Evolutionary conservation across 2,888 invertebrate species (phyloP).

Genomic region (Carterocephalus palaemon): DNA sequence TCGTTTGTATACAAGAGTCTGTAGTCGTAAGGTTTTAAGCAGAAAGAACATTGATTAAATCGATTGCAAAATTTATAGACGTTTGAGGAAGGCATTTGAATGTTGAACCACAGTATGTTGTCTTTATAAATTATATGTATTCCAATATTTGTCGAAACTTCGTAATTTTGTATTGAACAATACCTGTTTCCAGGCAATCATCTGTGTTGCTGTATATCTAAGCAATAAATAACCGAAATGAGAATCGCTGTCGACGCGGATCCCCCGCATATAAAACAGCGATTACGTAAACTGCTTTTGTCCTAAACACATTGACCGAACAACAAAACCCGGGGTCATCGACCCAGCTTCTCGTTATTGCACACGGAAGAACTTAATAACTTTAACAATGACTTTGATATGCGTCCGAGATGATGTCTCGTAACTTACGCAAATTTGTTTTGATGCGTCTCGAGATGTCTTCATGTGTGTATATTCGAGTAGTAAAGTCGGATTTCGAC

Average conservation of each 20-base stretch:
- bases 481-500: slow-evolving; percentile 15
- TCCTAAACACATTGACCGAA: slow-evolving; percentile 31
- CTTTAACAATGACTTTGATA: slow-evolving; percentile 33
- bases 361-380: slow-evolving; percentile 32
- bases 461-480: slow-evolving; percentile 27
- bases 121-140: too few relatives aligned
- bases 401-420: slow-evolving; percentile 30
- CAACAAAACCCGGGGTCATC: slow-evolving; percentile 26
- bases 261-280: slow-evolving; percentile 5
- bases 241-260: background rate
- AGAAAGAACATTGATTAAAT: too few relatives aligned
- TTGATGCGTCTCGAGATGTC: slow-evolving; percentile 29
- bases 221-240: too few relatives aligned
- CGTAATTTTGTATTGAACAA: too few relatives aligned
- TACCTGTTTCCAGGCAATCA: too few relatives aligned
- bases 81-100: too few relatives aligned
- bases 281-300: slow-evolving; percentile 29
- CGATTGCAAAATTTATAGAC: too few relatives aligned
- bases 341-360: slow-evolving; percentile 27
- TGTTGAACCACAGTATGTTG: too few relatives aligned
- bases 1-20: too few relatives aligned
- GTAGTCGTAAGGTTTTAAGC: too few relatives aligned
- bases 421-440: slow-evolving; percentile 34
- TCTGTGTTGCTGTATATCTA: too few relatives aligned
- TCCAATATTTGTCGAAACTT: too few relatives aligned